Base-by-base conservation (phyloP, 2,888 invertebrate species). In the Thecocarcelia acutangulata region DNA sequence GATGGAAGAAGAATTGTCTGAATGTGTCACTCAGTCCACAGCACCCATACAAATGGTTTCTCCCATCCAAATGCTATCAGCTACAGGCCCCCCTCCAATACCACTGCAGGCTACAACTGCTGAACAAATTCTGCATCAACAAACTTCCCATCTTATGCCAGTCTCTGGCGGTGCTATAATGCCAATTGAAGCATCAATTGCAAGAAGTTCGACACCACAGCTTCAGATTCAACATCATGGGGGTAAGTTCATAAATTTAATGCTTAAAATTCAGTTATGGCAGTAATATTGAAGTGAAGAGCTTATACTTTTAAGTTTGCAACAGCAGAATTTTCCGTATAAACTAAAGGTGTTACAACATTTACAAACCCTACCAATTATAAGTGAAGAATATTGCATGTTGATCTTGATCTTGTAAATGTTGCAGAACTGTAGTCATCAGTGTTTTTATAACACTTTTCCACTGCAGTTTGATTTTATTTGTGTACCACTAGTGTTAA, bases 121-220 rank as follows among this genome's bases (percentile, higher is more conserved):
- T n/a, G 56, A 80, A 19, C 74, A 77, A 54, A 78, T 84, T 37
- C 56, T 74, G 73, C 19, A 83, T 58, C 87, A 87, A 46, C 87
- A 86, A 63, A 74, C 82, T 40, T 79, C 86, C 5, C 87, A 87
- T 76, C 84, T 87, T 56, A 85, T 88, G 77, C 84, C 87, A 84
- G 73, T 73, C 52, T 13, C 58, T 33, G 73, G 52, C 46, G 73
- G 44, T 54, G 52, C 74, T 40, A 63, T 84, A 59, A 82, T 85
- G 52, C 63, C 80, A 56, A 70, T 84, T 33, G 85, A 84, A 24
- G 64, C 50, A 46, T 24, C 63, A 48, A 19, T 80, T 63, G 17
- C 80, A 59, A 17, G 78, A 48, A 73, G 66, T 64, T 21, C 75
- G 58, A 73, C 78, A 52, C 37, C 80, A 48, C 72, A 66, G n/a